Conservation (phyloP, 2,797 vertebrate genomes). For the Catostomus latipinnis region DNA sequence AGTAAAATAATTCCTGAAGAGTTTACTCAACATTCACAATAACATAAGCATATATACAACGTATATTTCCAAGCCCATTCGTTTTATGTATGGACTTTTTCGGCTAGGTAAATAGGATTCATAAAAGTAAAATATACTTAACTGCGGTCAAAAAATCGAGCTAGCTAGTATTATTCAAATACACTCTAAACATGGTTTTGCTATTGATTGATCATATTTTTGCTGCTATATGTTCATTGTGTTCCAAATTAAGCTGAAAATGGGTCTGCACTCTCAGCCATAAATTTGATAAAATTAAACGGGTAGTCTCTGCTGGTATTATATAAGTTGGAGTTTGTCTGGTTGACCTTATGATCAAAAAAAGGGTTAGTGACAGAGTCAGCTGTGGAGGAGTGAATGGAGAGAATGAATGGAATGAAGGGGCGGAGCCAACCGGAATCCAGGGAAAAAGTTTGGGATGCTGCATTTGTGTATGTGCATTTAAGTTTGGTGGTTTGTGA, state of each 20-base stretch:
- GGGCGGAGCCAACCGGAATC: constrained; percentile 1
- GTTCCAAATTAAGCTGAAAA: background rate
- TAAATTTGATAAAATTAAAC: background rate
- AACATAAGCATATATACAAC: too few species aligned
- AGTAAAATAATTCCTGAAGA: too few species aligned
- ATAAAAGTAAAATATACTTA: too few species aligned
- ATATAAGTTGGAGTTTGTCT: constrained; percentile 14
- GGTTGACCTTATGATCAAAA: constrained; percentile 73
- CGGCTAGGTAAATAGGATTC: too few species aligned
- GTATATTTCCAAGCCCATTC: too few species aligned
- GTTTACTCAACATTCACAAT: too few species aligned
- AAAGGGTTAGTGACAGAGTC: constrained; percentile 65
- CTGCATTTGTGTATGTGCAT: constrained; percentile 15
- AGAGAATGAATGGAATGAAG: constrained; percentile 54
- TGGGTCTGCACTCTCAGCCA: background rate
- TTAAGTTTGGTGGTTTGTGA: background rate
- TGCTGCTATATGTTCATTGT: background rate
- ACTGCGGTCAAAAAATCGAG: too few species aligned
- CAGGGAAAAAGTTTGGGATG: constrained; percentile 12
- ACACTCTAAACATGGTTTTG: background rate
- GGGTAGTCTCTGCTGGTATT: background rate
- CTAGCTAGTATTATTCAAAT: background rate
- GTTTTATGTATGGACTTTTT: too few species aligned
- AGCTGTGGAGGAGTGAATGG: constrained; percentile 67
- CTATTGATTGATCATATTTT: background rate